Percentiles rank a stretch among this genome's conserved stretches.
Conservation (phyloP, 1,140 invertebrate species). For the Scaptomyza hsui region DNA sequence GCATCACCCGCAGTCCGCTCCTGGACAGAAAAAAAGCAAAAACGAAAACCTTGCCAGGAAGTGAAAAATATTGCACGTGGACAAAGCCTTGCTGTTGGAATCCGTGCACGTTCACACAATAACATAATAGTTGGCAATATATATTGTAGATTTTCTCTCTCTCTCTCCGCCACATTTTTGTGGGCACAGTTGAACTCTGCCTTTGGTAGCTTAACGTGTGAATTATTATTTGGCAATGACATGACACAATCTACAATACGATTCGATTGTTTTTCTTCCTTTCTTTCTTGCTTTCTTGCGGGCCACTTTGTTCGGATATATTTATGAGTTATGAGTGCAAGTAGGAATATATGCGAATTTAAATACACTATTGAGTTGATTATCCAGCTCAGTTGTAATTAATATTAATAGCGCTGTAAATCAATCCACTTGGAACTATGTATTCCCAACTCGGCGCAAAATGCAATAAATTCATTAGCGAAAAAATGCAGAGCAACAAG, state of each 20-base stretch:
- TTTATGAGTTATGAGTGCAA: constrained; percentile 18
- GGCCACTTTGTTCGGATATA: constrained; percentile 1
- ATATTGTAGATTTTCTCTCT: constrained; percentile 58
- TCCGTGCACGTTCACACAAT: constrained; percentile 80
- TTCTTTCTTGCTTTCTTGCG: no score
- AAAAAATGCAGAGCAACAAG: constrained; percentile 32
- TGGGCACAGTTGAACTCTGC: constrained; percentile 7
- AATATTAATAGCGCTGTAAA: constrained; percentile 42
- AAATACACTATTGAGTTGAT: no score
- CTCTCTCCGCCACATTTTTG: constrained; percentile 20
- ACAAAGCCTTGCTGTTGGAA: constrained; percentile 65
- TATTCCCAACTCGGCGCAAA: constrained; percentile 23
- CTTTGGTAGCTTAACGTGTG: constrained; percentile 32
- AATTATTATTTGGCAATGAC: constrained; percentile 65
- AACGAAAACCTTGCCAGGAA: constrained; percentile 20
- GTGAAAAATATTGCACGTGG: constrained; percentile 70
- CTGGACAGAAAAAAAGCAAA: not conserved
- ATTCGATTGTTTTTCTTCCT: constrained; percentile 34
- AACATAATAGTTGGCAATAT: constrained; percentile 81
- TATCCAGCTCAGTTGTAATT: no score
- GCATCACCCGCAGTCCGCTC: not conserved
- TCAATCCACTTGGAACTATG: constrained; percentile 33
- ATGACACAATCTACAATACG: constrained; percentile 44
- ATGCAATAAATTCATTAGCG: constrained; percentile 78
- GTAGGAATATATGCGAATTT: not conserved